phyloP scores from a whole-genome alignment of 1,140 invertebrate genomes.

The Branchinecta lynchi region DNA sequence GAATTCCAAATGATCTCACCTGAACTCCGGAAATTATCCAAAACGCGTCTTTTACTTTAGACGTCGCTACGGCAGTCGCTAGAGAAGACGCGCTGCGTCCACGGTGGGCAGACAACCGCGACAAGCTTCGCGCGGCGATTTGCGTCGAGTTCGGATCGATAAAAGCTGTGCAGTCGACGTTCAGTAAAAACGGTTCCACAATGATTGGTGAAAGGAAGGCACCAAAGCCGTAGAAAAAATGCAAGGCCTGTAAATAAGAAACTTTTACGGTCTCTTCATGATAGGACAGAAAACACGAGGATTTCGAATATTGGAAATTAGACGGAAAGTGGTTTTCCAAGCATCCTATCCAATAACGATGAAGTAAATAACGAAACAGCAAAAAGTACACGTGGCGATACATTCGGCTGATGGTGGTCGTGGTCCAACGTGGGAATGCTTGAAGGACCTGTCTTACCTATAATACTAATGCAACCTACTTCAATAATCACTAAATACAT shows the following conservation, averaged over 20 bases:
- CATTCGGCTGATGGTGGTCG: too few relatives aligned
- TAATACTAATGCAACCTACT: too few relatives aligned
- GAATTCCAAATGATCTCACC: constrained; percentile 25
- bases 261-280: not conserved
- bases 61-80: constrained; percentile 20
- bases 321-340: too few relatives aligned
- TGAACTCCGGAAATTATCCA: constrained; percentile 36
- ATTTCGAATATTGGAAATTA: too few relatives aligned
- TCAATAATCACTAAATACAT: too few relatives aligned
- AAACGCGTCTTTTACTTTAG: constrained; percentile 34
- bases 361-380: too few relatives aligned
- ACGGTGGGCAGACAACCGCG: not conserved
- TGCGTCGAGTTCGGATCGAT: constrained; percentile 19
- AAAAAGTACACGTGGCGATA: too few relatives aligned
- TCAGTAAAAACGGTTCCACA: constrained; percentile 36
- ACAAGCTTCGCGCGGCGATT: constrained; percentile 21
- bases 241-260: constrained; percentile 32
- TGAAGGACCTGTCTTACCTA: too few relatives aligned
- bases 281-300: not conserved
- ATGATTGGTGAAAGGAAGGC: constrained; percentile 39
- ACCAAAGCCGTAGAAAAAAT: constrained; percentile 39
- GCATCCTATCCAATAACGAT: too few relatives aligned
- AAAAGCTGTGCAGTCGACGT: constrained; percentile 24
- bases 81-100: constrained; percentile 10
- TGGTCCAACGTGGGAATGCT: too few relatives aligned